phyloP scores from a whole-genome alignment of 1,140 invertebrate genomes.

The Apolygus lucorum region DNA sequence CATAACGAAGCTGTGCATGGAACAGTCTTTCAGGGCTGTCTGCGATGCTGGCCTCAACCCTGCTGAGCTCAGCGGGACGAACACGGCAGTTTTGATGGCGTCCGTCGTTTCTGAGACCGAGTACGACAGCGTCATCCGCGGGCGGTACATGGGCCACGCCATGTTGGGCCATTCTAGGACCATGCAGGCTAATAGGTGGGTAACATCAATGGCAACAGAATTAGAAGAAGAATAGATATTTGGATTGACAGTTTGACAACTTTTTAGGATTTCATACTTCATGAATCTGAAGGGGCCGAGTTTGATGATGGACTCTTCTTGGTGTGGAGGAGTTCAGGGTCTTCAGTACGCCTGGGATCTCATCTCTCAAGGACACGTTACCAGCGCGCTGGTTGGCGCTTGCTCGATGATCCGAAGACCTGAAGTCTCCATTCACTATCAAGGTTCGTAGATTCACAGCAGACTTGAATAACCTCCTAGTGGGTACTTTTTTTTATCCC shows the following conservation, averaged over 20 bases:
- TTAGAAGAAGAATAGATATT: slow-evolving; percentile 40
- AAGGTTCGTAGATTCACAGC: slow-evolving; percentile 55
- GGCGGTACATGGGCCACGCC: slow-evolving; percentile 40
- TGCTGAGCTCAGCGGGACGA: slow-evolving; percentile 42
- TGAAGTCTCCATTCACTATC: slow-evolving; percentile 51
- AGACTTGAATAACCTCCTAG: not conserved
- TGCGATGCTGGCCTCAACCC: slow-evolving; percentile 44
- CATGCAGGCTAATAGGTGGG: slow-evolving; percentile 54
- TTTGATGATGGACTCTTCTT: slow-evolving; percentile 60
- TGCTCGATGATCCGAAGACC: slow-evolving; percentile 54
- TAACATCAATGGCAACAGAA: no score
- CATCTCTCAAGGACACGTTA: slow-evolving; percentile 53
- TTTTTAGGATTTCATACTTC: not conserved
- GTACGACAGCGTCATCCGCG: slow-evolving; percentile 2
- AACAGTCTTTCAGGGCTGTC: slow-evolving; percentile 34
- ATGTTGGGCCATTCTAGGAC: slow-evolving; percentile 55
- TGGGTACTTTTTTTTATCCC: not conserved
- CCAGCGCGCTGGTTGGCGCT: slow-evolving; percentile 60
- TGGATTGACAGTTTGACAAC: not conserved
- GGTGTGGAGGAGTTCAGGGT: slow-evolving; percentile 57
- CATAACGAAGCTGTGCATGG: slow-evolving; percentile 30
- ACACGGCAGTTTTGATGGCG: slow-evolving; percentile 50
- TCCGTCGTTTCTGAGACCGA: slow-evolving; percentile 31
- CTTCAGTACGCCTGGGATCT: slow-evolving; percentile 52
- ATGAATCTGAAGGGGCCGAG: slow-evolving; percentile 45